phyloP scores from a whole-genome alignment of 2,113 vertebrate genomes.

The Pardalotus punctatus region DNA sequence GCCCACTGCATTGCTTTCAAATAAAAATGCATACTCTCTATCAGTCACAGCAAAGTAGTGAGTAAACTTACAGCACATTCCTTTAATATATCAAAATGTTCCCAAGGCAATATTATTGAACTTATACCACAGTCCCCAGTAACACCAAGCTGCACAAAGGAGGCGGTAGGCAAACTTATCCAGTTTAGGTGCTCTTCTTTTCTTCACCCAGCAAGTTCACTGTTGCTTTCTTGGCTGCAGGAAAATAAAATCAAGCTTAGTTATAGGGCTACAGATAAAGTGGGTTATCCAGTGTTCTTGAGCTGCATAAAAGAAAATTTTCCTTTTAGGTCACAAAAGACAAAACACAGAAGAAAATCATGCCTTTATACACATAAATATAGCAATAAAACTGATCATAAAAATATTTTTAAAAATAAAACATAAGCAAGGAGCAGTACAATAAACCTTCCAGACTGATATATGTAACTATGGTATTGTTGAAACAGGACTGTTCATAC shows the following conservation, averaged over 20 bases:
- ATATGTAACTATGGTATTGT: not conserved
- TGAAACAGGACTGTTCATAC: not conserved
- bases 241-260: constrained; percentile 10
- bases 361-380: not conserved
- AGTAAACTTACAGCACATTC: constrained; percentile 65
- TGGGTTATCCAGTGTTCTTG: not conserved
- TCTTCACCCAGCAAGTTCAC: constrained; percentile 95
- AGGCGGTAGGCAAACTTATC: not conserved
- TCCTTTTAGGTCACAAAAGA: not conserved
- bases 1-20: constrained; percentile 65
- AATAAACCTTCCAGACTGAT: not conserved
- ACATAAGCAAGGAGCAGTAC: not conserved
- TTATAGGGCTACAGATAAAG: not conserved
- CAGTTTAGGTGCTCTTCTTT: constrained; percentile 86
- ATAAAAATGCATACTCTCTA: constrained; percentile 65
- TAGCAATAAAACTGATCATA: not conserved
- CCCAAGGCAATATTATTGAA: constrained; percentile 73
- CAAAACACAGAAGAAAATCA: not conserved
- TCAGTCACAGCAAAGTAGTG: constrained; percentile 58
- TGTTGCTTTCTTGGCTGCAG: constrained; percentile 90
- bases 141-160: constrained; percentile 45
- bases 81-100: constrained; percentile 70
- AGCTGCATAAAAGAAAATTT: not conserved
- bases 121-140: constrained; percentile 58
- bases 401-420: not conserved